Evolutionary conservation across 2,113 vertebrate species (phyloP).

Genomic region (Myrmophylax atrothorax): DNA sequence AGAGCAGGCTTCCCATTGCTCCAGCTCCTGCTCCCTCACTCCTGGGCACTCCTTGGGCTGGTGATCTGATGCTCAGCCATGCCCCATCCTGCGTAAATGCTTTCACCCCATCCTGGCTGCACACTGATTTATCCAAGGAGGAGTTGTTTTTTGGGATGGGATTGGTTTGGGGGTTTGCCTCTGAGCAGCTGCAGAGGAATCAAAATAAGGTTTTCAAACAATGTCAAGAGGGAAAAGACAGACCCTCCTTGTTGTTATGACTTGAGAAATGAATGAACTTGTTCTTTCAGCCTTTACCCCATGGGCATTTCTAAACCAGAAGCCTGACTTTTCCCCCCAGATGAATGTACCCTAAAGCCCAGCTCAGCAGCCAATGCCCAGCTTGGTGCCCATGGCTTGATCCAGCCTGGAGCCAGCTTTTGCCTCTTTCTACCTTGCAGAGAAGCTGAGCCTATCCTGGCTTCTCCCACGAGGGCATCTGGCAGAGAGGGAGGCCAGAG

Average conservation of each 20-base stretch:
- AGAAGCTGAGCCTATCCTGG: background rate
- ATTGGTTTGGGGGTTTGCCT: background rate
- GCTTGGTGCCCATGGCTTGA: accelerated
- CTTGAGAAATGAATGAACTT: background rate
- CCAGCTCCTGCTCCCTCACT: background rate
- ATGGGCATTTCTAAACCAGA: background rate
- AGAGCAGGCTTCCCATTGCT: background rate
- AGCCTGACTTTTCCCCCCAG: background rate
- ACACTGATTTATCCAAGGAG: background rate
- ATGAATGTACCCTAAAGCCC: background rate
- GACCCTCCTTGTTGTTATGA: background rate
- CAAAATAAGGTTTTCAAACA: background rate
- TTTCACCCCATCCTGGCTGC: background rate
- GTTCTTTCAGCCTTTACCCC: background rate
- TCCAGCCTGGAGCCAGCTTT: background rate
- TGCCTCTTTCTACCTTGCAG: background rate
- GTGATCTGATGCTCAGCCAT: background rate
- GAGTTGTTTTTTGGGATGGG: background rate
- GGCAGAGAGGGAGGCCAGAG: background rate
- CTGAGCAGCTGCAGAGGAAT: background rate
- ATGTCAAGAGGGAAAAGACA: background rate
- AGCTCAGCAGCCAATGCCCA: background rate
- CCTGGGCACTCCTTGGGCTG: background rate
- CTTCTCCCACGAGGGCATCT: accelerated
- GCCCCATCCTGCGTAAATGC: background rate